phyloP scores from a whole-genome alignment of 2,113 vertebrate genomes.

The Excalfactoria chinensis region DNA sequence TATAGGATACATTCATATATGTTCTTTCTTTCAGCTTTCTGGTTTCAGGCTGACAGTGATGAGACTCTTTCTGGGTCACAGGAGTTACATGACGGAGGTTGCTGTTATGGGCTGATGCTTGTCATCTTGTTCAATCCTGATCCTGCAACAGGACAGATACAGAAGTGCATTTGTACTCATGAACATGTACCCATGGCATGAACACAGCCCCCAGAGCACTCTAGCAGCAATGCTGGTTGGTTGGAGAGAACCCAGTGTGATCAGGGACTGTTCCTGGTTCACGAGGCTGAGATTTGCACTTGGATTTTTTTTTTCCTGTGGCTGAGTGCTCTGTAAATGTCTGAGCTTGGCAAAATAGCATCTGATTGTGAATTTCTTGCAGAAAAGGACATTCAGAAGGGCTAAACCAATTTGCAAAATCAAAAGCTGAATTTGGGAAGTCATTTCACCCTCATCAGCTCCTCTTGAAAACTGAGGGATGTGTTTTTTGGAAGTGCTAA shows the following conservation, averaged over 20 bases:
- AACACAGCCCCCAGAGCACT: background rate
- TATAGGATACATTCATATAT: background rate
- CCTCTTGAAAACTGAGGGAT: background rate
- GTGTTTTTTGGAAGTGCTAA: slow-evolving; percentile 6
- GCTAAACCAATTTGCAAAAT: slow-evolving; percentile 36
- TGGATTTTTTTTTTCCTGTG: background rate
- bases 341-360: slow-evolving; percentile 20
- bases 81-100: background rate
- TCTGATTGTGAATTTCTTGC: slow-evolving; percentile 48
- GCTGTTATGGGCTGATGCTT: background rate
- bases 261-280: too few relatives aligned
- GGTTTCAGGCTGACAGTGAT: background rate
- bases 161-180: background rate
- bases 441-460: background rate
- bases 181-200: background rate
- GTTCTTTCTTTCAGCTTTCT: background rate
- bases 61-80: background rate
- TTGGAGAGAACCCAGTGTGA: background rate
- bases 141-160: background rate
- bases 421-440: slow-evolving; percentile 14
- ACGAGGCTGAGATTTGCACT: background rate
- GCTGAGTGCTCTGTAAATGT: background rate
- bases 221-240: background rate
- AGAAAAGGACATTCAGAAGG: slow-evolving; percentile 2
- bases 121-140: background rate